A percentile compares a stretch with the other conserved stretches of the same genome.
Conservation (phyloP, 2,888 invertebrate species). For the Cosmia pyralina region DNA sequence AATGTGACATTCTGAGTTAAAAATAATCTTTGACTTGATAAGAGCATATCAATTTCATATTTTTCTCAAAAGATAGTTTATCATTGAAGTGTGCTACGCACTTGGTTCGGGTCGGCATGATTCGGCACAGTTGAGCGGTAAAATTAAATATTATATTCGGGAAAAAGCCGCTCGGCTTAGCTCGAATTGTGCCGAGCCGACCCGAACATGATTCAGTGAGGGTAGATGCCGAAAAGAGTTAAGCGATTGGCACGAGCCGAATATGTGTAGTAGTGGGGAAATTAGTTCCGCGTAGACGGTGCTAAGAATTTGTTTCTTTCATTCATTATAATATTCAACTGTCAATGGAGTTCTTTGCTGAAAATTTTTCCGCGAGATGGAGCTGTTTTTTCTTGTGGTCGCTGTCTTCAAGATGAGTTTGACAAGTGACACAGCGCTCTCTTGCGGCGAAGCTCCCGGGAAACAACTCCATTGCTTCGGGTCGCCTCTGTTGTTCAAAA, state of each 20-base stretch:
- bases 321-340: no score
- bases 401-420: no score
- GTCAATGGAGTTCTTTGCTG: no score
- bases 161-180: background rate
- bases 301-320: no score
- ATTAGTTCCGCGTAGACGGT: no score
- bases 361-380: no score
- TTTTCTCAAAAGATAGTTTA: background rate
- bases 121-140: background rate
- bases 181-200: background rate
- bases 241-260: background rate
- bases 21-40: background rate
- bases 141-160: background rate
- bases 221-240: background rate
- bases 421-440: no score
- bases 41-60: background rate
- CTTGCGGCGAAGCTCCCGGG: no score
- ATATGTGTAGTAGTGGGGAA: no score
- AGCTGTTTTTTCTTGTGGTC: no score
- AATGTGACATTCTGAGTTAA: background rate
- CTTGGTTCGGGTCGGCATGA: background rate
- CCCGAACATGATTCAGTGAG: background rate
- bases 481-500: background rate
- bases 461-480: background rate
- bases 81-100: background rate